Evolutionary conservation across 2,113 vertebrate genomes (phyloP).

Genomic region (Engraulis encrasicolus): DNA sequence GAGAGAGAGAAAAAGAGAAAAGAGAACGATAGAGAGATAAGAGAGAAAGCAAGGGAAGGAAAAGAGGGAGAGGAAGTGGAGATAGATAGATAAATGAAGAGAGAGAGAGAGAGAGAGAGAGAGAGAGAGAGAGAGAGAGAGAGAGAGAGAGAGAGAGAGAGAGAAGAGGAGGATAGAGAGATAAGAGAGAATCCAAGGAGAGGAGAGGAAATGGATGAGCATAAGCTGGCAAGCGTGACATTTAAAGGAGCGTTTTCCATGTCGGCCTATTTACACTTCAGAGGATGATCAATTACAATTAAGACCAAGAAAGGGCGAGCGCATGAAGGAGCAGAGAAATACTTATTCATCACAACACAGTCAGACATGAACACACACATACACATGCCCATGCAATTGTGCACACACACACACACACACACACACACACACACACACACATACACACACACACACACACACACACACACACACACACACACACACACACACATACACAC

Average conservation of each 20-base stretch:
- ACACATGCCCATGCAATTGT: too few species aligned
- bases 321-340: neutral
- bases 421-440: constrained; percentile 12
- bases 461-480: constrained; percentile 3
- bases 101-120: neutral
- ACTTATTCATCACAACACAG: constrained; percentile 18
- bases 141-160: neutral
- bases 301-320: neutral
- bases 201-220: neutral
- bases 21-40: neutral
- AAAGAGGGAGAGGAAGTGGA: neutral
- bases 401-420: neutral
- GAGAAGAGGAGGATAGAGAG: neutral
- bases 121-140: neutral
- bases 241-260: neutral
- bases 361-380: neutral
- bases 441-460: constrained; percentile 1
- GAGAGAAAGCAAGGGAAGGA: neutral
- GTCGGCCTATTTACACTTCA: neutral
- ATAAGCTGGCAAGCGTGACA: constrained; percentile 1
- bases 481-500: neutral
- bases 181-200: too few species aligned
- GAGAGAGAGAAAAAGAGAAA: neutral
- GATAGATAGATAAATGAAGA: neutral
- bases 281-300: constrained; percentile 8